Evolutionary conservation across 2,797 vertebrate genomes (phyloP), one percentile per base, ranked within the genome.

Genomic region (Pangasius djambal): DNA sequence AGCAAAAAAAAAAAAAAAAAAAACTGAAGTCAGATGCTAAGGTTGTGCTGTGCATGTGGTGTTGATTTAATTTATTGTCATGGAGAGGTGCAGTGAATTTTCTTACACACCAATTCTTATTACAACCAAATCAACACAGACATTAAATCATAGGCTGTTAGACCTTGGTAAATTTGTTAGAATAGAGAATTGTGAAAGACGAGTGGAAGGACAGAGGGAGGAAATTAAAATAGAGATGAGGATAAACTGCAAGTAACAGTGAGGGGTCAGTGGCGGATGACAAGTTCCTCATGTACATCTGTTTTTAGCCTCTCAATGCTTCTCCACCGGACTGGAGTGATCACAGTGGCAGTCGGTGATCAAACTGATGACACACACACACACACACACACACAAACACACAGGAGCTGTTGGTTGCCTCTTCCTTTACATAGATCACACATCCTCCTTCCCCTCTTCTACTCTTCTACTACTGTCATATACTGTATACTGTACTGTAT

Each of bases 201-300:
- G 15, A 72, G 83, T 34, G 91, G 94, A 93, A 82, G 87, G 50
- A 67, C 15, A 90, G 91, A 81, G 6, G 88, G 92, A 92, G 81
- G 40, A 37, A 91, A 92, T 70, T 48, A 90, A 91, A 79, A 61
- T 89, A 63, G 83, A 84, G 69, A 44, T 88, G 86, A 87, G 57
- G 79, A 48, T 85, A 91, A 93, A 89, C n/a, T n/a, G 92, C 90
- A 89, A 13, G 57, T 91, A 94, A 93, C 92, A 88, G 91, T 63
- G 77, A 93, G 93, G 94, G 94, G 94, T 96, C 95, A 95, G 90
- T 59, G 67, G 91, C 28, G 78, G 94, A 95, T 96, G 96, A 96
- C 95, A 96, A 95, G 93, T 96, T 96, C 95, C 95, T 95, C 95
- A 95, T 96, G 96, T 95, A 93, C 95, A 94, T 95, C 94, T 90